Evolutionary conservation across 1,140 invertebrate genomes (phyloP), one percentile per base, ranked within the genome.

Genomic region (Anastrepha obliqua): DNA sequence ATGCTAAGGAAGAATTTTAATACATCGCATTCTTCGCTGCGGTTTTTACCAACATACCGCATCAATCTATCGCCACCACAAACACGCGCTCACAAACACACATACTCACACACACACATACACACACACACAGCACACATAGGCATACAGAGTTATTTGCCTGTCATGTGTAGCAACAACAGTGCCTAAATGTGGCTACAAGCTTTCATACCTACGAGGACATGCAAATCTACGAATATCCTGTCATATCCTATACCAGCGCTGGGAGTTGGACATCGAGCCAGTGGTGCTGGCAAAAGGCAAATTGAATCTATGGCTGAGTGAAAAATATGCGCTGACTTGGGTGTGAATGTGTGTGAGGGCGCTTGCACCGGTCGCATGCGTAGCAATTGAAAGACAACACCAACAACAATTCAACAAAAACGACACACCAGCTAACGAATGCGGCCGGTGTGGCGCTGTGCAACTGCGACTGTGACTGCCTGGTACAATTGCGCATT

Each of bases 41-140:
- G 91, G 89, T 90, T 78, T 90, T 90, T 90, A 85, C 90, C 90
- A 89, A 92, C 91, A 91, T 91, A 88, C 90, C 91, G 89, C 90
- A 91, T 92, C 90, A 90, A 91, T 92, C 90, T 90, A 92, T 91
- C 90, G 89, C 88, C 89, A 67, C 59, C 51, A 44, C 60, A 62
- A 51, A 20, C 60, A 20, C 2, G 55, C 42, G 58, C 39, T 55
- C 6, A 88, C 85, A 42, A 9, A 60, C 15, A 67, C 44, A 65
- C 44, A 65, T 11, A 86, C 55, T 15, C 42, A 15, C 58, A 86
- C 62, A 70, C 7, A 67, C 44, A 65, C 44, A 65, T 11, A 86
- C 55, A 29, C 42, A 15, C 58, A 86, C 62, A 70, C 7, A n/a
- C n/a, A n/a, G n/a, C n/a, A n/a, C 13, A 65, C 55, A 59, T 59